These are phyloP conservation scores for Drosophila vallismaia DNA, from an alignment of 2,888 invertebrate species.

Conservation along the genomic window DNA sequence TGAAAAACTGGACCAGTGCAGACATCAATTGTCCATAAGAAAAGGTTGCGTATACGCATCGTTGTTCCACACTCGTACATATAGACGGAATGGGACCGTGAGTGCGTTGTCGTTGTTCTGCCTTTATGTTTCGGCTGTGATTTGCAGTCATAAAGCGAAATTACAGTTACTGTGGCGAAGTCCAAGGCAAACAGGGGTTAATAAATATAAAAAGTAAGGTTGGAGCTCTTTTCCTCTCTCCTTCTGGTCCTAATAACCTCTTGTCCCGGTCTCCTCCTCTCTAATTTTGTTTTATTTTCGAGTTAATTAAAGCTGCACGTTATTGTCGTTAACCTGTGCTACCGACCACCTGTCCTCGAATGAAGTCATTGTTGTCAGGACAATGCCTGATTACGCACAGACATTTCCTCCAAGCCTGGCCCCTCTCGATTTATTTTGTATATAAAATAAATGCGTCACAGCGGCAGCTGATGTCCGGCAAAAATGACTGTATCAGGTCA, in stretches of 20 bases:
- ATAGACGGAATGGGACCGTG: conserved; percentile 9
- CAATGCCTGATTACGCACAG: conserved; percentile 39
- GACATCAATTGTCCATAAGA: conserved; percentile 80
- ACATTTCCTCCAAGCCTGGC: conserved; percentile 4
- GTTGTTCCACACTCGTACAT: conserved; percentile 39
- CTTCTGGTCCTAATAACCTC: conserved; percentile 32
- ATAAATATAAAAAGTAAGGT: conserved; percentile 78
- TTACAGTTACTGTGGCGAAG: conserved; percentile 74
- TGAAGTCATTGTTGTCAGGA: conserved; percentile 47
- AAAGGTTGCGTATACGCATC: conserved; percentile 77
- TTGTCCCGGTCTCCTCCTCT: background rate
- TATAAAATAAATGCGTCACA: conserved; percentile 31
- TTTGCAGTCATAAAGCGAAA: conserved; percentile 81
- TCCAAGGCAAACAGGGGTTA: conserved; percentile 62
- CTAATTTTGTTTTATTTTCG: conserved; percentile 73
- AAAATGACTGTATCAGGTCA: conserved; percentile 18
- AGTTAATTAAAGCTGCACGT: conserved; percentile 75
- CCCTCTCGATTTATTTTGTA: conserved; percentile 8
- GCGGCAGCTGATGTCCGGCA: conserved; percentile 19
- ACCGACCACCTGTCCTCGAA: conserved; percentile 48
- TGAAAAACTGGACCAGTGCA: conserved; percentile 35
- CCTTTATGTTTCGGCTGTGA: conserved; percentile 77
- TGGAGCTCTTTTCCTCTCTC: conserved; percentile 28
- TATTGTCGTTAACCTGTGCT: conserved; percentile 54
- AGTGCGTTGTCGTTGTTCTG: conserved; percentile 35